Percentiles rank a stretch among this genome's conserved stretches.
These are phyloP conservation scores for Epiblema foenella DNA, from an alignment of 2,888 invertebrate species.

Conservation along the genomic window DNA sequence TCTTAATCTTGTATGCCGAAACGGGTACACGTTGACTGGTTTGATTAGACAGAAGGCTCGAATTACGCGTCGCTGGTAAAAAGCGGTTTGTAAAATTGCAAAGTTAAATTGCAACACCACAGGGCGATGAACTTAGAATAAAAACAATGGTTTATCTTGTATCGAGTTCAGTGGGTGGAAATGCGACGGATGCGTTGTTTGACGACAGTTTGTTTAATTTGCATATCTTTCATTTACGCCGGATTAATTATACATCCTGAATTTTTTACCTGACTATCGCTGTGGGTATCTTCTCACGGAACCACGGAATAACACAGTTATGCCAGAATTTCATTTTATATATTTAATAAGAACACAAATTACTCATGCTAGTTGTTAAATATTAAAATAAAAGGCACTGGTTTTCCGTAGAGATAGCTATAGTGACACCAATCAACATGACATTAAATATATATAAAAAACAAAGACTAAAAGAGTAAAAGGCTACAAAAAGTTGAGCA, in stretches of 20 bases:
- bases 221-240: not conserved
- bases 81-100: constrained; percentile 56
- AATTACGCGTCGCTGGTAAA: constrained; percentile 66
- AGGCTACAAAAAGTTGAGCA: too few relatives aligned
- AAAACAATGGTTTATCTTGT: constrained; percentile 53
- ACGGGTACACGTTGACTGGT: constrained; percentile 50
- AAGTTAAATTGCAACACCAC: constrained; percentile 60
- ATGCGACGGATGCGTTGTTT: constrained; percentile 19
- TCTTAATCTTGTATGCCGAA: constrained; percentile 9
- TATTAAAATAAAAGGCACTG: too few relatives aligned
- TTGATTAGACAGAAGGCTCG: constrained; percentile 58
- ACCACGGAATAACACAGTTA: not conserved
- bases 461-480: too few relatives aligned
- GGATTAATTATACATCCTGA: constrained; percentile 4
- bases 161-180: constrained; percentile 32
- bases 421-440: too few relatives aligned
- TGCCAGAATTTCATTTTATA: not conserved
- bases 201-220: constrained; percentile 1
- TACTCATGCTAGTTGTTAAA: too few relatives aligned
- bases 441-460: too few relatives aligned
- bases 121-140: constrained; percentile 64
- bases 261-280: not conserved
- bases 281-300: not conserved
- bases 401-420: too few relatives aligned
- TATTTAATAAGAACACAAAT: too few relatives aligned